phyloP scores from a whole-genome alignment of 30 jellyfish, hydroid and myxozoan species.

The Hydra vulgaris region DNA sequence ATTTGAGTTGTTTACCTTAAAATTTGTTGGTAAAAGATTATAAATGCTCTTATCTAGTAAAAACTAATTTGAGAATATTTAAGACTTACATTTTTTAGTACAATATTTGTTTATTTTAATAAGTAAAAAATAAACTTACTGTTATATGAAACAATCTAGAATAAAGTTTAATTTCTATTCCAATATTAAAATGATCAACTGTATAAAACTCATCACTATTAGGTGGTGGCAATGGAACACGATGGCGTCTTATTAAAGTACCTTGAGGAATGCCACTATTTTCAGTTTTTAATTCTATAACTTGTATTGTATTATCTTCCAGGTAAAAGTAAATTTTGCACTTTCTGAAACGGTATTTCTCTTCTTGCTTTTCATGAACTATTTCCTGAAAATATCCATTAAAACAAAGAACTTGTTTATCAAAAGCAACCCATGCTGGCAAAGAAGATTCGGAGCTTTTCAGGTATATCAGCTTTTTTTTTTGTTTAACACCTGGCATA shows the following conservation, averaged over 20 bases:
- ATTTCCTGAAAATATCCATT: conserved; percentile 93
- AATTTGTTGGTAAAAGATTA: too few species aligned
- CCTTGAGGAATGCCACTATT: conserved; percentile 96
- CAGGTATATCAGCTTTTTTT: conserved; percentile 59
- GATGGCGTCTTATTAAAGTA: conserved; percentile 74
- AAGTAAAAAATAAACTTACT: conserved; percentile 43
- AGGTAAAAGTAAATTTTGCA: conserved; percentile 74
- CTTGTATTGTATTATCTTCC: conserved; percentile 95
- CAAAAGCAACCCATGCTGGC: conserved; percentile 98
- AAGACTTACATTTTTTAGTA: not conserved
- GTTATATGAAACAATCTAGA: conserved; percentile 62
- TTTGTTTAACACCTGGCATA: conserved; percentile 78
- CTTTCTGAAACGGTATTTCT: conserved; percentile 57
- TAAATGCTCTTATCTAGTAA: too few species aligned
- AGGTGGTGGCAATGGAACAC: conserved; percentile 84
- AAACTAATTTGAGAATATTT: too few species aligned
- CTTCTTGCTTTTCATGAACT: conserved; percentile 90
- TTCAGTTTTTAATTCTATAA: conserved; percentile 65
- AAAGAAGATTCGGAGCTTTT: conserved; percentile 67
- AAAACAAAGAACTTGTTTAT: conserved; percentile 84
- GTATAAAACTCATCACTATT: conserved; percentile 72
- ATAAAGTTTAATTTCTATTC: conserved; percentile 59
- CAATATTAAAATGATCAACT: conserved; percentile 79
- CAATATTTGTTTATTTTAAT: too few species aligned
- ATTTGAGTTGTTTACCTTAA: too few species aligned